Evolutionary conservation across 2,888 invertebrate species (phyloP), one percentile per base, ranked within the genome.

Genomic region (Chaitophorus viminalis): DNA sequence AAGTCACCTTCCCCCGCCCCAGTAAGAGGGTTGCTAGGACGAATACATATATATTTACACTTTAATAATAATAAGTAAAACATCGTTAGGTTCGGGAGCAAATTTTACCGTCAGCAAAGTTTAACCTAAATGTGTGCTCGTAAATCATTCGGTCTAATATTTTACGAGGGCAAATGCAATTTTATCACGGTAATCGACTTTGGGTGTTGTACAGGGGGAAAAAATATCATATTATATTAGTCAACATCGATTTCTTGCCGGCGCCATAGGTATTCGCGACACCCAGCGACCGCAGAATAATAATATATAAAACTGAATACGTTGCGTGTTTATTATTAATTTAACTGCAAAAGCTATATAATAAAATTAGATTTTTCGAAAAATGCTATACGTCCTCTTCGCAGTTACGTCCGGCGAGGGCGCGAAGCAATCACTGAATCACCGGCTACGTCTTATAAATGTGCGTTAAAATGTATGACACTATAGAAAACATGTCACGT

Each of bases 91-190:
- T 25, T 11, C 9, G 31, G 25, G 21, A 75, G 65, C n/a, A 39
- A 74, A 83, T 75, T 74, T 60, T 25, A 4, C 21, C 72, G 29
- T 3, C 14, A 25, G 65, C 4, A 46, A 46, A 29, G 31, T 21
- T 39, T 75, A 60, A 39, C 83, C 21, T 29, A 75, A 75, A 83
- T 65, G 29, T 29, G 18, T 36, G 33, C 74, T 46, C 75, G 17
- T 84, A 84, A 76, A 84, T 76, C 84, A 76, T 76, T 46, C 39
- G 39, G 3, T 75, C 17, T 31, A 25, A 46, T 84, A 68, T 84
- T 84, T 31, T 46, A 46, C 65, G 46, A 76, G 46, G 60, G 65
- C 14, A 46, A 76, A 75, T 46, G 65, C 65, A 75, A 84, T 84
- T 75, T 76, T 33, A 39, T 4, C 31, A 17, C 39, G 29, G 75